Conservation (phyloP, 2,888 invertebrate genomes). For the Erebia epiphron region DNA sequence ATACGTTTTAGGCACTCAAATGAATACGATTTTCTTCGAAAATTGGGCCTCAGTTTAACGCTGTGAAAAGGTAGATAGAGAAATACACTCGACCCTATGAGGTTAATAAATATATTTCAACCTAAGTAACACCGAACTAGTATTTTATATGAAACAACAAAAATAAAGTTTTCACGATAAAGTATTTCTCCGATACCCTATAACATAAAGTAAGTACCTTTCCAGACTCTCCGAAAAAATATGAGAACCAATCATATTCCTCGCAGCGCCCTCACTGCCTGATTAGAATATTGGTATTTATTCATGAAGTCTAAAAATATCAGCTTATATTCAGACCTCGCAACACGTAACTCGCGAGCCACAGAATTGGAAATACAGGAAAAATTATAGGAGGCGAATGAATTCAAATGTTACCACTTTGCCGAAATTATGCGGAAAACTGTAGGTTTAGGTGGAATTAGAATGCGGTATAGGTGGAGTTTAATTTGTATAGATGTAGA, state of each 20-base stretch:
- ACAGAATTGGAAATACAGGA: conserved; percentile 31
- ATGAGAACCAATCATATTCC: conserved; percentile 25
- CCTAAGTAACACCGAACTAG: no score
- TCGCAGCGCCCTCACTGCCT: conserved; percentile 18
- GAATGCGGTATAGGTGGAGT: no score
- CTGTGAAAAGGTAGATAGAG: no score
- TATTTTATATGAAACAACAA: neutral
- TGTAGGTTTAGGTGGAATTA: no score
- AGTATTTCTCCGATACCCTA: conserved; percentile 5
- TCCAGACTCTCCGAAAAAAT: conserved; percentile 11
- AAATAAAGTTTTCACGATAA: neutral
- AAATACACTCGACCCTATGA: no score
- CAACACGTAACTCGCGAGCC: conserved; percentile 28
- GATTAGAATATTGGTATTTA: conserved; percentile 37
- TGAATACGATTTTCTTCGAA: no score
- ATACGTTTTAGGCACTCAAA: no score
- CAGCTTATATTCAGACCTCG: conserved; percentile 31
- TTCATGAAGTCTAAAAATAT: conserved; percentile 37
- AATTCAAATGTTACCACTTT: conserved; percentile 26
- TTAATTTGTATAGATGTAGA: no score
- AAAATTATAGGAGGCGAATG: conserved; percentile 26
- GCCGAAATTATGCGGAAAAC: conserved; percentile 12
- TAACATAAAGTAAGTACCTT: neutral
- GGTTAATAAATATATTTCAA: no score
- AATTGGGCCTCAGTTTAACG: no score